Evolutionary conservation across 2,797 vertebrate genomes (phyloP).

Genomic region (Chromis chromis): DNA sequence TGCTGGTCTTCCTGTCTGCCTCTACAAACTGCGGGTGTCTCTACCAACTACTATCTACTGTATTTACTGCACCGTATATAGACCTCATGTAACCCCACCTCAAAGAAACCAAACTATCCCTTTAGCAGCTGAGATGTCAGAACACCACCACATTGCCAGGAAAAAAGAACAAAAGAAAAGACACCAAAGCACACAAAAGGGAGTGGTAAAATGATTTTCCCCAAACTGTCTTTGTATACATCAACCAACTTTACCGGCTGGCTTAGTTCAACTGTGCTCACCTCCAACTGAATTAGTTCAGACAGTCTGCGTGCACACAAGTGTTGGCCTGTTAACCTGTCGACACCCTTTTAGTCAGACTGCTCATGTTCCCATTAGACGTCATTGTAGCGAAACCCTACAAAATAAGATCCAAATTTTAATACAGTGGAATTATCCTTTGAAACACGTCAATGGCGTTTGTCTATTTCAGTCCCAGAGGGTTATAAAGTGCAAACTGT

Average conservation of each 20-base stretch:
- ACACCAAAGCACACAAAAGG: background rate
- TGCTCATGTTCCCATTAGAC: constrained; percentile 1
- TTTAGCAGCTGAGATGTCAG: too few species aligned
- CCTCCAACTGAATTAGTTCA: background rate
- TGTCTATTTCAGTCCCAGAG: constrained; percentile 26
- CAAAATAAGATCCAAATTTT: constrained; percentile 1
- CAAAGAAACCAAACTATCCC: too few species aligned
- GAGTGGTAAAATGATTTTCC: background rate
- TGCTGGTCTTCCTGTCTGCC: too few species aligned
- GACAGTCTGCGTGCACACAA: background rate
- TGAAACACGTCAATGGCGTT: constrained; percentile 15
- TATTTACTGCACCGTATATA: too few species aligned
- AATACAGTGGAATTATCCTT: constrained; percentile 21
- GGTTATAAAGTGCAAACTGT: constrained; percentile 35
- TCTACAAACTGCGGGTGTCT: too few species aligned
- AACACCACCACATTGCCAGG: background rate
- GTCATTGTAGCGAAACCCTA: background rate
- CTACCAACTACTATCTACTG: too few species aligned
- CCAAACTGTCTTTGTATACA: background rate
- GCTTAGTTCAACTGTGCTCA: background rate
- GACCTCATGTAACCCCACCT: too few species aligned
- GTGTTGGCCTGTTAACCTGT: constrained; percentile 1
- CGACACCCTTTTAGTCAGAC: background rate
- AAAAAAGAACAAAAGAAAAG: background rate
- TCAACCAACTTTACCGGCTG: background rate